Percentiles rank a stretch among this genome's conserved stretches.
Conservation (phyloP, 2,797 vertebrate genomes). For the Eulemur albifrons region DNA sequence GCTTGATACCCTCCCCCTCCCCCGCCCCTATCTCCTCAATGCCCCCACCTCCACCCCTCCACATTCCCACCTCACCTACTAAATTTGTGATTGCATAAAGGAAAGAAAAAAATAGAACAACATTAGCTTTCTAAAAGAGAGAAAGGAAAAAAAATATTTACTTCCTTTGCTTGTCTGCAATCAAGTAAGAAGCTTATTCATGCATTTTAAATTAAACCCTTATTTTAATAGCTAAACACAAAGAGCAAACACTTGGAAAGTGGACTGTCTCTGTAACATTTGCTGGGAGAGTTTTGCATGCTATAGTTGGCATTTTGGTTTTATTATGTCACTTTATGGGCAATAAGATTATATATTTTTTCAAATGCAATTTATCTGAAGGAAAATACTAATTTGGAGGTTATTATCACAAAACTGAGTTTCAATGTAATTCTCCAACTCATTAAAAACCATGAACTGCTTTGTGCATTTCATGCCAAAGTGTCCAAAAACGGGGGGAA, state of each 20-base stretch:
- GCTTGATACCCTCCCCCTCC: background rate
- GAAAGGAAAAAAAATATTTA: background rate
- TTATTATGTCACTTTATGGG: conserved; percentile 61
- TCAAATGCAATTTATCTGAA: conserved; percentile 55
- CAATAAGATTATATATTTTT: conserved; percentile 57
- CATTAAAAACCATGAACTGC: conserved; percentile 44
- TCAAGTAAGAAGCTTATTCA: conserved; percentile 51
- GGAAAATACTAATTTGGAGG: conserved; percentile 73
- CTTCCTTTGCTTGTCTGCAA: conserved; percentile 42
- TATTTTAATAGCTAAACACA: conserved; percentile 67
- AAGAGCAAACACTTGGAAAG: conserved; percentile 43
- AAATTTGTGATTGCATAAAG: background rate
- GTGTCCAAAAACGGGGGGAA: background rate
- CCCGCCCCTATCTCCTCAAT: accelerated
- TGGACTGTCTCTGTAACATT: conserved; percentile 12
- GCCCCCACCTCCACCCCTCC: too few relatives aligned
- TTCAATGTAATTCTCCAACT: conserved; percentile 57
- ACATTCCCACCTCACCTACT: background rate
- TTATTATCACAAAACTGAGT: conserved; percentile 48
- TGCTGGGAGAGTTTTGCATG: background rate
- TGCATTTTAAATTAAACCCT: conserved; percentile 67
- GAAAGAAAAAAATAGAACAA: background rate
- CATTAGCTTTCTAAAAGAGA: background rate
- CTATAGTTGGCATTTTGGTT: conserved; percentile 38
- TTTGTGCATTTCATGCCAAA: background rate